Percentiles rank a stretch among this genome's conserved stretches.
Conservation (phyloP, 2,888 invertebrate genomes). For the Epinotia nisella region DNA sequence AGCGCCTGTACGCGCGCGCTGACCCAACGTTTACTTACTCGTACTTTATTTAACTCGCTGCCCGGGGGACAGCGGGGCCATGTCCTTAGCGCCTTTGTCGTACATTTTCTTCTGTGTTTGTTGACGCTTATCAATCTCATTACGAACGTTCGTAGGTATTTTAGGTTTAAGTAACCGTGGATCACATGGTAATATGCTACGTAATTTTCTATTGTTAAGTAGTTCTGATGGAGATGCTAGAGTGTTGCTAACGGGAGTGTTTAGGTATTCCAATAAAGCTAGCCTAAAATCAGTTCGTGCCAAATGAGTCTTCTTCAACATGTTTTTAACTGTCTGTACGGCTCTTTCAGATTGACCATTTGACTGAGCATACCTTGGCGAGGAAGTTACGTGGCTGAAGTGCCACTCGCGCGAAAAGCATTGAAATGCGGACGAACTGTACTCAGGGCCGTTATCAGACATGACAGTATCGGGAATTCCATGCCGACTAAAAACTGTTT, state of each 20-base stretch:
- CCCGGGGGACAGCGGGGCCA: slow-evolving; percentile 1
- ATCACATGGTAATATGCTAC: slow-evolving; percentile 25
- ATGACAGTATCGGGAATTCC: too few species aligned
- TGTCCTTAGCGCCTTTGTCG: slow-evolving; percentile 23
- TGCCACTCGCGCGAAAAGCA: too few species aligned
- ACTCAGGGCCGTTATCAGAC: too few species aligned
- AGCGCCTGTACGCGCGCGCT: background rate
- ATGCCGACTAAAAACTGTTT: too few species aligned
- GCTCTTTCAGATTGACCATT: too few species aligned
- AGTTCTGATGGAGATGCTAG: slow-evolving; percentile 34
- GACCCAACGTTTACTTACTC: slow-evolving; percentile 11
- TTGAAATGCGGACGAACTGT: too few species aligned
- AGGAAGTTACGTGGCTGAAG: too few species aligned
- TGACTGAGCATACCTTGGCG: too few species aligned
- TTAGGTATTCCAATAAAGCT: slow-evolving; percentile 38
- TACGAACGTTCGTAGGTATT: slow-evolving; percentile 15
- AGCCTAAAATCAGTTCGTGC: background rate
- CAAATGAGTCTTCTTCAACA: too few species aligned
- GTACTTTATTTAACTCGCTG: slow-evolving; percentile 33
- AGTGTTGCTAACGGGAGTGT: slow-evolving; percentile 25
- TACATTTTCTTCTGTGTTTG: slow-evolving; percentile 14
- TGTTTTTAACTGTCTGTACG: too few species aligned
- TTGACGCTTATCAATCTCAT: slow-evolving; percentile 11
- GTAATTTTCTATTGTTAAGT: slow-evolving; percentile 27
- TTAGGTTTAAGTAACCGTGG: slow-evolving; percentile 14